These are phyloP conservation scores for Diplodus sargus DNA, from an alignment of 2,797 vertebrate species.

Conservation along the genomic window DNA sequence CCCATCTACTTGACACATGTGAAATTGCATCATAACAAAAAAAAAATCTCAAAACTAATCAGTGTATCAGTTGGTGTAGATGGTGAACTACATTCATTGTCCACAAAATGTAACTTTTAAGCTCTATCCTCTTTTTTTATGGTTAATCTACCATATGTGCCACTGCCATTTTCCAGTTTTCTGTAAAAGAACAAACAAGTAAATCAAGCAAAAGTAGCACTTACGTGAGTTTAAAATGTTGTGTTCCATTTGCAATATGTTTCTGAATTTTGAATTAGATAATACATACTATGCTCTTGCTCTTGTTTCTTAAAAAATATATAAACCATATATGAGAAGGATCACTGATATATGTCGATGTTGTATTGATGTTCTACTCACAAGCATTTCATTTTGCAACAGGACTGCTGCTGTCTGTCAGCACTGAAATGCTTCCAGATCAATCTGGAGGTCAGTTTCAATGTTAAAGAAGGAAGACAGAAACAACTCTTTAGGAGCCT, in stretches of 20 bases:
- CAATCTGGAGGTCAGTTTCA: neutral
- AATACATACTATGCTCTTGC: neutral
- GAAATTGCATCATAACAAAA: neutral
- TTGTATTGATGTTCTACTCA: neutral
- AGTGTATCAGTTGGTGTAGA: no score
- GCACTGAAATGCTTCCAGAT: slow-evolving; percentile 73
- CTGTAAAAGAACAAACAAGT: neutral
- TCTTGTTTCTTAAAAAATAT: no score
- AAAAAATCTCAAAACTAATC: neutral
- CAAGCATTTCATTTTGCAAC: neutral
- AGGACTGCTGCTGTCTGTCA: slow-evolving; percentile 76
- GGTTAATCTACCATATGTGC: neutral
- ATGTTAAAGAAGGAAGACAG: fast-evolving
- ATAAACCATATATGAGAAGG: neutral
- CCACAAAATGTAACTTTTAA: neutral
- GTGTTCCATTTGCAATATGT: neutral
- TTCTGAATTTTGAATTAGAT: neutral
- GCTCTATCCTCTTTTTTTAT: neutral
- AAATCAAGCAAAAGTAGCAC: neutral
- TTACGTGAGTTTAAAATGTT: neutral
- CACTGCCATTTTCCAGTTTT: neutral
- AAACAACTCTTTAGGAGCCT: slow-evolving; percentile 56
- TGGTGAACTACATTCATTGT: neutral
- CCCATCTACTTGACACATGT: neutral
- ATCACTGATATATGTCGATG: neutral